These are phyloP conservation scores for Drosophila limbata DNA, from an alignment of 2,888 invertebrate genomes.

Conservation along the genomic window DNA sequence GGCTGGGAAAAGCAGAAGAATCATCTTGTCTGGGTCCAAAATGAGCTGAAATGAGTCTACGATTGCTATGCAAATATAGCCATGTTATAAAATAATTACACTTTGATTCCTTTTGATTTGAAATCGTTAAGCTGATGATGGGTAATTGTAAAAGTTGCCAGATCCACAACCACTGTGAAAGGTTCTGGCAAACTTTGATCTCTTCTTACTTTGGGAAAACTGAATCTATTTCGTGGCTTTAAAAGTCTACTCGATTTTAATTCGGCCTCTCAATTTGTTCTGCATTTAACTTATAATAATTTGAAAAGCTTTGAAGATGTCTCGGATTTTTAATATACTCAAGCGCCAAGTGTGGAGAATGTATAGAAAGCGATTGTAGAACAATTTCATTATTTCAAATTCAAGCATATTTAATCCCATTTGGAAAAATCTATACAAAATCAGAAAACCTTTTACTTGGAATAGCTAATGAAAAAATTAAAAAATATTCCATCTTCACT, in stretches of 20 bases:
- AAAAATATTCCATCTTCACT: too few relatives aligned
- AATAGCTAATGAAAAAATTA: too few relatives aligned
- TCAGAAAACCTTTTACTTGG: background rate
- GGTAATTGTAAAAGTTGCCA: slow-evolving; percentile 1
- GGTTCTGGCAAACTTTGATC: background rate
- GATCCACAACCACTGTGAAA: background rate
- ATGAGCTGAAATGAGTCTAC: slow-evolving; percentile 16
- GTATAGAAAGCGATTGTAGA: too few relatives aligned
- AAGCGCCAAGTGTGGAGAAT: too few relatives aligned
- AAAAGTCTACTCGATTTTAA: background rate
- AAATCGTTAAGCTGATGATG: slow-evolving; percentile 23
- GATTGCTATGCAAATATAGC: slow-evolving; percentile 70
- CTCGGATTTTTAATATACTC: too few relatives aligned
- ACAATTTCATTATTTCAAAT: too few relatives aligned
- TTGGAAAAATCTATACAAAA: too few relatives aligned
- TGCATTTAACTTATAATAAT: too few relatives aligned
- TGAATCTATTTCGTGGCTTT: background rate
- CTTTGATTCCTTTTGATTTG: slow-evolving; percentile 40
- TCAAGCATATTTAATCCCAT: too few relatives aligned
- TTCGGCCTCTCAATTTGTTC: too few relatives aligned
- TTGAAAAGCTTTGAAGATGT: too few relatives aligned
- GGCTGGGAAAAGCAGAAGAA: slow-evolving; percentile 50
- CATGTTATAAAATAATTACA: slow-evolving; percentile 68
- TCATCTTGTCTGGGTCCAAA: slow-evolving; percentile 32
- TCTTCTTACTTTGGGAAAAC: background rate